Conservation (phyloP, 2,113 vertebrate genomes). For the Cebus imitator region DNA sequence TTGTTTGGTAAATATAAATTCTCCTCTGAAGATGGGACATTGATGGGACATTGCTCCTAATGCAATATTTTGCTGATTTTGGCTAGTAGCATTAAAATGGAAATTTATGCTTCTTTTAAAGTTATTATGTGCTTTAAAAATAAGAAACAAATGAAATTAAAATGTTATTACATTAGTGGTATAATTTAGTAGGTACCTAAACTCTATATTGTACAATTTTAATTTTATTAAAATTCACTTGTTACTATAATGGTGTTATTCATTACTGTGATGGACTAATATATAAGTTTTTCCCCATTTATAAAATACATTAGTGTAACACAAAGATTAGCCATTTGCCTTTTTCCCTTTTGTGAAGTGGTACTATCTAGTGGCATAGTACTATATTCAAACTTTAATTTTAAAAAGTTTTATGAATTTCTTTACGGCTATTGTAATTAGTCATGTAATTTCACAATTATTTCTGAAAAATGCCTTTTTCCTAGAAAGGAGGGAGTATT, state of each 20-base stretch:
- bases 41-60: not conserved
- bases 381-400: not conserved
- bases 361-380: not conserved
- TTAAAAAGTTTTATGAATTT: not conserved
- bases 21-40: not conserved
- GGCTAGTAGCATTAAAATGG: not conserved
- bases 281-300: not conserved
- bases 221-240: constrained; percentile 35
- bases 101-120: not conserved
- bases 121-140: not conserved
- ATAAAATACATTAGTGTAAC: not conserved
- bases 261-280: not conserved
- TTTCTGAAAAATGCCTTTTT: not conserved
- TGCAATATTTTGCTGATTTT: not conserved
- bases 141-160: not conserved
- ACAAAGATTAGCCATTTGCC: not conserved
- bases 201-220: not conserved
- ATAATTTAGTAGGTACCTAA: not conserved
- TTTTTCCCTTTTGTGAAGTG: not conserved
- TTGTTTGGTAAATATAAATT: constrained; percentile 13
- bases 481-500: not conserved
- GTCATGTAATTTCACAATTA: constrained; percentile 1
- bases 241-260: not conserved
- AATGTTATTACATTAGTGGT: not conserved
- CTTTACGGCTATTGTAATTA: not conserved